These are phyloP conservation scores for Hippocampus kuda DNA, from an alignment of 2,797 vertebrate genomes.

Conservation along the genomic window DNA sequence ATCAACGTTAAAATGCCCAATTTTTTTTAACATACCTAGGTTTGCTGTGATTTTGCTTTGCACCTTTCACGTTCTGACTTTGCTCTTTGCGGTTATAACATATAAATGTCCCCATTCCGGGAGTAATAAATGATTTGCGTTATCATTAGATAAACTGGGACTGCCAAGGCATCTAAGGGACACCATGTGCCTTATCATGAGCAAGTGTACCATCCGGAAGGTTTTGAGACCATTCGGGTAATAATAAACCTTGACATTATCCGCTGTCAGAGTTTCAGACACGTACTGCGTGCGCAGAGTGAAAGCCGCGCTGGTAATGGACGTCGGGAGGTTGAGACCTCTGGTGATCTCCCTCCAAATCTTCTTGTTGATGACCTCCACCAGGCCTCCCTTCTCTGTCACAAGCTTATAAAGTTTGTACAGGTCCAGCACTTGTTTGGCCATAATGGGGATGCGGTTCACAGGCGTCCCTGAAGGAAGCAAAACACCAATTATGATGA, in stretches of 20 bases:
- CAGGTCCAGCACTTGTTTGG: conserved; percentile 91
- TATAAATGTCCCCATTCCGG: background rate
- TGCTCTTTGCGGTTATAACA: background rate
- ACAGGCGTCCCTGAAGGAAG: conserved; percentile 80
- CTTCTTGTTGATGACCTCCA: conserved; percentile 99
- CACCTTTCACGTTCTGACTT: background rate
- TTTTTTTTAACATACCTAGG: background rate
- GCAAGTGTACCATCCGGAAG: background rate
- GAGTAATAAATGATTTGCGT: background rate
- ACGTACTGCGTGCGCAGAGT: conserved; percentile 97
- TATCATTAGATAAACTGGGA: conserved; percentile 1
- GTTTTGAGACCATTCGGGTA: background rate
- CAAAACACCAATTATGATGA: background rate
- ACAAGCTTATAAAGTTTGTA: conserved; percentile 90
- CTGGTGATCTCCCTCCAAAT: conserved; percentile 99
- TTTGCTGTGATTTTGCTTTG: background rate
- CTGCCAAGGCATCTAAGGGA: background rate
- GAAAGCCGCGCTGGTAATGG: conserved; percentile 97
- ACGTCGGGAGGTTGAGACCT: conserved; percentile 93
- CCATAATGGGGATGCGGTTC: conserved; percentile 97
- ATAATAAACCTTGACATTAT: background rate
- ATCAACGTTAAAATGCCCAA: background rate
- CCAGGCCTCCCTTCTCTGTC: conserved; percentile 94
- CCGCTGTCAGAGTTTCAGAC: background rate
- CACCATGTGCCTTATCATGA: background rate